Evolutionary conservation across 2,888 invertebrate species (phyloP), one percentile per base, ranked within the genome.

Genomic region (Allolobophora icterica): DNA sequence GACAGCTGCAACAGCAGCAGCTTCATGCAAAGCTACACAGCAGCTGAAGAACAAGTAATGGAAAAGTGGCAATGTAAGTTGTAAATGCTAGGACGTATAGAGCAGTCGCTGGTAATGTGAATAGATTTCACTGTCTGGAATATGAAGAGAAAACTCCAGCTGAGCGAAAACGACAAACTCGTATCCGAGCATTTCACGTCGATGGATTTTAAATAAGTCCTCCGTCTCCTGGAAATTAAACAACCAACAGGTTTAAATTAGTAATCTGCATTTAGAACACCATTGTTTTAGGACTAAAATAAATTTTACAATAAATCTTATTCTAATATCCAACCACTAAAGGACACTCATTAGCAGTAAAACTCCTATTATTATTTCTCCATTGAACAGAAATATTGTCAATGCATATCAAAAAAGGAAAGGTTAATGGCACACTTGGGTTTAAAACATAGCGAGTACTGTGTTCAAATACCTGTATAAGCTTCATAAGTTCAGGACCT

Each of bases 91-190:
- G 91, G 93, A 92, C 95, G 98, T 98, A 96, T 98, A 98, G 92
- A 98, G 96, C 93, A 99, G 96, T 91, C 99, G 97, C 96, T 99
- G 98, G 96, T 98, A 99, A 95, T 99, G 99, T 24, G 99, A 98
- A 95, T 97, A 97, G 93, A 99, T 97, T 96, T 99, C 98, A 96
- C 97, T 97, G 90, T 97, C 97, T 40, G 98, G 98, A 93, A 98
- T 97, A 96, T 98, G 98, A 91, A 99, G 96, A 24, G 98, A 97
- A 95, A 99, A 99, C 96, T 99, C 98, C 92, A 99, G 96, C 6
- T 98, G 98, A 90, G 99, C 98, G 91, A 99, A 96, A 90, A 98
- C 98, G 13, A 98, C 98, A 96, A 99, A 98, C 96, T 99, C 99
- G 91, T 98, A 98, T 58, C 97, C 96, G 93, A 99, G 96, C 93